phyloP scores from a whole-genome alignment of 1,140 invertebrate genomes.

The Akabosia matsudoensis region DNA sequence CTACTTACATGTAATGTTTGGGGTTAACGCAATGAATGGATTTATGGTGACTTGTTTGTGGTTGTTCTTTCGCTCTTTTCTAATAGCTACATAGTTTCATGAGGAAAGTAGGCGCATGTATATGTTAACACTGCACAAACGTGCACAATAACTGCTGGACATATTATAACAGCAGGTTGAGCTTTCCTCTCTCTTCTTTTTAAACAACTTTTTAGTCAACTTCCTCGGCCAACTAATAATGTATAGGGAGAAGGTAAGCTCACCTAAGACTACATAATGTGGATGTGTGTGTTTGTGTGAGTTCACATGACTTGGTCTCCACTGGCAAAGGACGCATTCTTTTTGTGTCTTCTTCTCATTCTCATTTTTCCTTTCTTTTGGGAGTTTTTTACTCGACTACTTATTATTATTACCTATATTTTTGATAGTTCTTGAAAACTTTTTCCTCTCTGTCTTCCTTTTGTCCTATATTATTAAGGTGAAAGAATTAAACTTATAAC shows the following conservation, averaged over 20 bases:
- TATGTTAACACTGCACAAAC: too few species aligned
- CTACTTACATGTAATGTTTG: constrained; percentile 21
- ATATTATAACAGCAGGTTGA: too few species aligned
- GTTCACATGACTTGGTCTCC: too few species aligned
- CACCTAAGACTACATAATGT: neutral
- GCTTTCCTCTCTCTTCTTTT: neutral
- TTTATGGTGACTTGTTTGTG: constrained; percentile 32
- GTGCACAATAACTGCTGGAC: too few species aligned
- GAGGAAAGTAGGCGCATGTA: constrained; percentile 1
- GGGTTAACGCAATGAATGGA: constrained; percentile 39
- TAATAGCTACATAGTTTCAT: too few species aligned
- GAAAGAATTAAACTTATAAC: too few species aligned
- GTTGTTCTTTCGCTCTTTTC: neutral
- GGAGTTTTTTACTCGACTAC: too few species aligned
- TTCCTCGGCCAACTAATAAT: neutral
- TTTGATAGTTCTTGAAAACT: too few species aligned
- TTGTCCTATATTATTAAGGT: neutral
- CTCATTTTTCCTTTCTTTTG: neutral
- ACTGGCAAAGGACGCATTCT: neutral
- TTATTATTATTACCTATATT: neutral
- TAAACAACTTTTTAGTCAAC: neutral
- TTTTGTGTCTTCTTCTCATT: neutral
- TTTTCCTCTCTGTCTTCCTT: neutral
- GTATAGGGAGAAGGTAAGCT: neutral
- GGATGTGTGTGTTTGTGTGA: too few species aligned